These are phyloP conservation scores for Plecturocebus donacophilus DNA, from an alignment of 2,113 vertebrate genomes.

Conservation along the genomic window DNA sequence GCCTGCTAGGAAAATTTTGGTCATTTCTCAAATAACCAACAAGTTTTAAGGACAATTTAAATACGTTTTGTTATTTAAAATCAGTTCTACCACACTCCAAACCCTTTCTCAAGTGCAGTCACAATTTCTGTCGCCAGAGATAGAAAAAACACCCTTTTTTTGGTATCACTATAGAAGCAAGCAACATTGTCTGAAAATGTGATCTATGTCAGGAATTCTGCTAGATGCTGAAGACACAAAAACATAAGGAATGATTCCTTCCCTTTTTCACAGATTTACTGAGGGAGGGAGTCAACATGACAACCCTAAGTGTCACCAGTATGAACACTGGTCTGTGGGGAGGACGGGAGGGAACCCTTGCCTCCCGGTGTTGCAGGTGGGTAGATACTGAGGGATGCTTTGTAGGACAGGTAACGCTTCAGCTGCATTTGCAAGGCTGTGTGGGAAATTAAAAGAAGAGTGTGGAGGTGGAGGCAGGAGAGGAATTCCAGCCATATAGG, in stretches of 20 bases:
- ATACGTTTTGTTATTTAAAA: not conserved
- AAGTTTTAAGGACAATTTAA: not conserved
- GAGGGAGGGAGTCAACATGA: not conserved
- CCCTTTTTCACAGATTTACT: not conserved
- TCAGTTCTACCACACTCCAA: too few species aligned
- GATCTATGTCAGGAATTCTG: not conserved
- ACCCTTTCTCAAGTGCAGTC: too few species aligned
- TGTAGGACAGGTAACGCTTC: not conserved
- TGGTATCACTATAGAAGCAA: not conserved
- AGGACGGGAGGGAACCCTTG: accelerated
- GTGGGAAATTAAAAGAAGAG: not conserved
- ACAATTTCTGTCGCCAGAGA: not conserved
- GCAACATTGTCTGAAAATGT: not conserved
- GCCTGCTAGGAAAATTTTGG: conserved; percentile 17
- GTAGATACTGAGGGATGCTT: not conserved
- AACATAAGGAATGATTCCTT: not conserved
- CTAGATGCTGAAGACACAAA: not conserved
- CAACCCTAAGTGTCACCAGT: too few species aligned
- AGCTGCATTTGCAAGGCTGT: not conserved
- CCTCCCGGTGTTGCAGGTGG: not conserved
- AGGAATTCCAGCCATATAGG: not conserved
- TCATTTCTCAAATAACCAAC: conserved; percentile 9
- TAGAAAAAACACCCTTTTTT: not conserved
- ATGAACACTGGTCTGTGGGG: accelerated
- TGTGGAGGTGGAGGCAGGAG: not conserved